Evolutionary conservation across 92 coral and sea anemone species (phyloP).

Genomic region (Phenganax stokvisi): DNA sequence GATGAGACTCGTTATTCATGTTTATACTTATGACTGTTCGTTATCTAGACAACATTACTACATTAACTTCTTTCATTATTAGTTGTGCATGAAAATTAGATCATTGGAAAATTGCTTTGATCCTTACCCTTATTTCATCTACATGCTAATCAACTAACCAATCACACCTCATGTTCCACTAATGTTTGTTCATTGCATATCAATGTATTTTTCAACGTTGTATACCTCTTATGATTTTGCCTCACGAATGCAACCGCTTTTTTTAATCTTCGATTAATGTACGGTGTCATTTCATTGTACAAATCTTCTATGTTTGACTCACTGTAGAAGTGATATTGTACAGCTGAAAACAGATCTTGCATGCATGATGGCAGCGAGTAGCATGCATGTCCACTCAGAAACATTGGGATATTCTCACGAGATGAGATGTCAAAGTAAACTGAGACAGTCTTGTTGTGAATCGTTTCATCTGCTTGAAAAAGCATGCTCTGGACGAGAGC

Average conservation of each 20-base stretch:
- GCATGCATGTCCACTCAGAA: slow-evolving; percentile 20
- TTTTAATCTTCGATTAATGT: background rate
- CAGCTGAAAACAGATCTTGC: slow-evolving; percentile 7
- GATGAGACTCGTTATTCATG: no score
- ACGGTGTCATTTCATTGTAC: background rate
- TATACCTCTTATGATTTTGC: slow-evolving; percentile 4
- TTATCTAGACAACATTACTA: no score
- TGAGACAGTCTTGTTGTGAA: slow-evolving; percentile 4
- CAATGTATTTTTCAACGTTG: background rate
- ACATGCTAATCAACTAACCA: no score
- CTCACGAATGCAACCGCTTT: background rate
- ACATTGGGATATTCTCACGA: slow-evolving; percentile 16
- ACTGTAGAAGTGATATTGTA: background rate
- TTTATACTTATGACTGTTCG: no score
- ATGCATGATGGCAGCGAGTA: slow-evolving; percentile 27
- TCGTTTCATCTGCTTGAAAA: no score
- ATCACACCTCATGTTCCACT: background rate
- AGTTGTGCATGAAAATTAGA: no score
- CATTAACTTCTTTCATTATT: no score
- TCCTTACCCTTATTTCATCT: no score
- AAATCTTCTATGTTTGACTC: background rate
- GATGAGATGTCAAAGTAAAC: slow-evolving; percentile 23
- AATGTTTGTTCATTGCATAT: background rate
- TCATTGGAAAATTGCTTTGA: no score
- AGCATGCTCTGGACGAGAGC: background rate